Evolutionary conservation across 2,113 vertebrate genomes (phyloP), one percentile per base, ranked within the genome.

Genomic region (Platichthys flesus): DNA sequence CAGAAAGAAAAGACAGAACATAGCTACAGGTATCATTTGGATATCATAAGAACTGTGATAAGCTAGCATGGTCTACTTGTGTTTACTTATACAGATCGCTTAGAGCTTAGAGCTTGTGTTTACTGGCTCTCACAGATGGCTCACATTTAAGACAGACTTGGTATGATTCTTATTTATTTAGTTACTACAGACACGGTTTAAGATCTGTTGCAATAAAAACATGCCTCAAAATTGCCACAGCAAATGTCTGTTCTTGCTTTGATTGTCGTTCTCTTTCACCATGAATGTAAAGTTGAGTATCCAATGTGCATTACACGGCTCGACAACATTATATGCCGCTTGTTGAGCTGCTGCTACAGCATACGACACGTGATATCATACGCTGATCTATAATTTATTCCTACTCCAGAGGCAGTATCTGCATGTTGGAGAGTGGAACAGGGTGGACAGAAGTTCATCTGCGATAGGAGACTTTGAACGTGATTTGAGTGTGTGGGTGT

Each of bases 391-490:
- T 23, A 51, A 55, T 63, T 9, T 0, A 55, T 47, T 51, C 0
- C 9, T 40, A 1, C 4, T 6, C 15, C 12, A 18, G n/a, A 69
- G 47, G 47, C 37, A 66, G 65, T 24, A 2, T 4, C 1, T 7
- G 3, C 16, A 9, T 56, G 49, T 61, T 24, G 45, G n/a, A 54
- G 54, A 74, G 52, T 35, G 55, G 24, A 56, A 51, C 14, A 26
- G 9, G 56, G 1, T 20, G 51, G 26, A 57, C 9, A 18, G 20
- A 52, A 67, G 69, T 71, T 42, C 20, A 45, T 20, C 67, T 68
- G 28, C 14, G 57, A 5, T 7, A 20, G 54, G n/a, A 76, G 35
- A 71, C 28, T 69, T 49, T 62, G 64, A 45, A 55, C 66, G 54
- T 40, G 28, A 54, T 68, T 28, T 52, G 15, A 54, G 47, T 28